Evolutionary conservation across 2,113 vertebrate species (phyloP).

Genomic region (Holacanthus passer): DNA sequence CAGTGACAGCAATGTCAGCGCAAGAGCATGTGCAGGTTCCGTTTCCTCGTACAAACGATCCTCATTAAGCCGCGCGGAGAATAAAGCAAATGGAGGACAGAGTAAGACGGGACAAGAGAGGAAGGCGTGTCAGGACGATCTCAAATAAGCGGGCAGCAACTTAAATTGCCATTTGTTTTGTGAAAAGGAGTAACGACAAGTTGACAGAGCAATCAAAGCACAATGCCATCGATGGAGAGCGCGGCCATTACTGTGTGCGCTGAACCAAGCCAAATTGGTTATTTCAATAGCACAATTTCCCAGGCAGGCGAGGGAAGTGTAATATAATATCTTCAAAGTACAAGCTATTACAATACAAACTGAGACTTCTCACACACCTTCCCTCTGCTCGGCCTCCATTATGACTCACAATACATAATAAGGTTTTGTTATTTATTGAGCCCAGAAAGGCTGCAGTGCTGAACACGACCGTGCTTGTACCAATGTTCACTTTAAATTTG

Average conservation of each 20-base stretch:
- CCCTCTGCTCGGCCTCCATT: background rate
- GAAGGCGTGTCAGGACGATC: background rate
- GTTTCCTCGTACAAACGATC: conserved; percentile 37
- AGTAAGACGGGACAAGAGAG: background rate
- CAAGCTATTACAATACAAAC: conserved; percentile 24
- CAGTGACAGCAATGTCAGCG: conserved; percentile 45
- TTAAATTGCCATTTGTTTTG: conserved; percentile 54
- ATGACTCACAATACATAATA: background rate
- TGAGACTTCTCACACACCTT: background rate
- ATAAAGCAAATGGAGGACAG: conserved; percentile 23
- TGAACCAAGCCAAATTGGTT: conserved; percentile 53
- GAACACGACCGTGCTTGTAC: background rate
- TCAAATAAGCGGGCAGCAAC: conserved; percentile 13
- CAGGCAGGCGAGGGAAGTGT: conserved; percentile 9
- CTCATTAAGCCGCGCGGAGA: conserved; percentile 36
- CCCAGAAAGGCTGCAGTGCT: background rate
- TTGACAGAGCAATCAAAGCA: conserved; percentile 66
- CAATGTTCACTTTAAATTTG: background rate
- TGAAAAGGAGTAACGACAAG: conserved; percentile 22
- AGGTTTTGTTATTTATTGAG: background rate
- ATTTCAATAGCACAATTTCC: conserved; percentile 34
- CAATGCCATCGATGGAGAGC: conserved; percentile 27
- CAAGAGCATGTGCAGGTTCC: conserved; percentile 9
- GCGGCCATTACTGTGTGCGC: conserved; percentile 33
- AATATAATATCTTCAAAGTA: conserved; percentile 18